phyloP scores from a whole-genome alignment of 2,113 vertebrate species.

The Sceloporus undulatus region DNA sequence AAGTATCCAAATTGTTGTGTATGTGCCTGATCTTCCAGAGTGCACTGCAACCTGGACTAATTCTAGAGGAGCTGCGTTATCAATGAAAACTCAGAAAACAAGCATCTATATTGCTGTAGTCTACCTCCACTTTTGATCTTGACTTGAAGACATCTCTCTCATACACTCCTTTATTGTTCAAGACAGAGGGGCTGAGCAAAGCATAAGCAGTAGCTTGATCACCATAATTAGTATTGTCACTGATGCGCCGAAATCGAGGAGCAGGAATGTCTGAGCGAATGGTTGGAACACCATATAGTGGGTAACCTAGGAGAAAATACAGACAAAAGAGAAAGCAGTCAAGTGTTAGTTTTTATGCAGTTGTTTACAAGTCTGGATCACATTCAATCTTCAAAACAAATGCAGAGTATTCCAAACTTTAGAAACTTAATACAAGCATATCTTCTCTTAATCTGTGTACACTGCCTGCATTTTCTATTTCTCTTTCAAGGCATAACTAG shows the following conservation, averaged over 20 bases:
- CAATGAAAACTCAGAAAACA: constrained; percentile 23
- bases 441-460: neutral
- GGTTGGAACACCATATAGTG: constrained; percentile 80
- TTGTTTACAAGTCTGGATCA: neutral
- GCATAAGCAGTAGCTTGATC: constrained; percentile 76
- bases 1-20: too few relatives aligned
- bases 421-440: neutral
- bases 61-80: neutral
- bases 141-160: constrained; percentile 82
- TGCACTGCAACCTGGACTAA: neutral
- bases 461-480: constrained; percentile 26
- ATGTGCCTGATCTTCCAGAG: neutral
- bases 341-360: neutral
- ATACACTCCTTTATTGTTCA: constrained; percentile 79
- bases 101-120: constrained; percentile 36
- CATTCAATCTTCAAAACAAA: too few relatives aligned
- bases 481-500: neutral
- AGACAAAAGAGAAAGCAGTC: constrained; percentile 4
- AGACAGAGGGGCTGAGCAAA: constrained; percentile 83
- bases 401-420: neutral
- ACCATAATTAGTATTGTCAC: constrained; percentile 86
- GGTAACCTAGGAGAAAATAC: constrained; percentile 73
- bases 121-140: constrained; percentile 87
- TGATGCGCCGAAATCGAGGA: constrained; percentile 79
- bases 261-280: constrained; percentile 82